Base-by-base conservation (phyloP, 2,113 vertebrate species). In the Tenrec ecaudatus region DNA sequence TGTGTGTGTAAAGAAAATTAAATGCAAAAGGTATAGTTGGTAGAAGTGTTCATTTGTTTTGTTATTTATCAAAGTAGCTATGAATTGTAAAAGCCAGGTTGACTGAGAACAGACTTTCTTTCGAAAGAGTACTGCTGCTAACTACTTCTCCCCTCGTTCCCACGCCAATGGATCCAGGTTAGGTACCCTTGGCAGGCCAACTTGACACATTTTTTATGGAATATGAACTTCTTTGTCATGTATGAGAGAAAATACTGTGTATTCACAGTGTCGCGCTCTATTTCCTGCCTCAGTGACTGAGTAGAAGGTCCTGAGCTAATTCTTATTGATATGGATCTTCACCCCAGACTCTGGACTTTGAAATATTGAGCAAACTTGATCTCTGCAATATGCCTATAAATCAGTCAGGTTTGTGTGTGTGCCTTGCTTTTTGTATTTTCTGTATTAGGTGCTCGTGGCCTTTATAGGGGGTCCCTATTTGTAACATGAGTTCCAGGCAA, bases 1-100 rank as follows among this genome's bases (percentile, higher is more conserved):
- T 82, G 12, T 71, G 62, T 75, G 69, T 86, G 88, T 53, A 14
- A 12, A 88, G 68, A 77, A 94, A 96, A 94, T 85, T 84, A 87
- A 91, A 79, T 40, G n/a, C 83, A 80, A 89, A 91, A 57, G 47
- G 20, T 38, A 1, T 38, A 20, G 14, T 64, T 53, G 38, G n/a
- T 36, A 6, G 11, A 6, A 25, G 43, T 92, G 36, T 79, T n/a
- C 62, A 64, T 91, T 87, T 73, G 69, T 27, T 62, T 60, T 38
- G 3, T 29, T 47, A 27, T 40, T 79, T 60, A 2, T 31, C 33
- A n/a, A 17, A 82, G 60, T 33, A 29, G 4, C n/a, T 38, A 29
- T 12, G 12, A 47, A 66, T 73, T 81, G 40, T 66, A 31, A 68
- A 60, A 53, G 11, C 57, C 77, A 40, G 29, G 40, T 20, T 60